Base-by-base conservation (phyloP, 64 coral and sea anemone genomes). In the Porites australiensis region DNA sequence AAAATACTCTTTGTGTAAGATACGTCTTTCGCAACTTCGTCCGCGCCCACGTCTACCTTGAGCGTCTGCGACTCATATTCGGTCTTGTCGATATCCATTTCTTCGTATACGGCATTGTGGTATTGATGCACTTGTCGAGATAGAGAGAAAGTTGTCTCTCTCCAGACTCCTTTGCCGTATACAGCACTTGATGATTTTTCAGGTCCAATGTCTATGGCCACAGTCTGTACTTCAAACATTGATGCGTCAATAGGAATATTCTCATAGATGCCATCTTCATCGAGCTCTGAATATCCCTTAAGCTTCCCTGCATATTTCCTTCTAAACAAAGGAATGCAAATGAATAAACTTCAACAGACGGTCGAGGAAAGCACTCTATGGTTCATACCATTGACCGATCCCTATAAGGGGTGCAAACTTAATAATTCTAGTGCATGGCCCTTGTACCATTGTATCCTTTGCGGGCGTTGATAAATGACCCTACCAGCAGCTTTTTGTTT, bases 181-280 rank as follows among this genome's bases (percentile, higher is more conserved):
- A n/a, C 43, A 7, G 1, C 13, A 47, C 2, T 15, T 45, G 27
- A 16, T 50, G 27, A 16, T 50, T 83, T 67, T 13, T 83, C 80
- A n/a, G 60, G 44, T 10, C 61, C 80, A 22, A 83, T 83, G 60
- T 83, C 80, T 48, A 83, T 69, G 18, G 81, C 62, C 10, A 84
- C 81, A 23, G 81, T 84, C 19, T 84, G 81, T n/a, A 68, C 61
- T 46, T 84, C 81, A 20, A 68, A 84, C 62, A 84, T 51, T 50
- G 81, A 46, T 19, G 69, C 13, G 15, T 84, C 81, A 63, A 49
- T 68, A 6, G 62, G 63, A 21, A 68, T 47, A 1, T 44, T 84
- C 51, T 84, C 44, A 48, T 69, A 67, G 18, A 50, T 84, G 48
- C 62, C 81, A 3, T 83, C 43, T 18, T 61, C 27, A 44, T 84